Percentiles rank a stretch among this genome's conserved stretches.
Evolutionary conservation across 1,140 invertebrate species (phyloP).

Genomic region (Steinernema feltiae): DNA sequence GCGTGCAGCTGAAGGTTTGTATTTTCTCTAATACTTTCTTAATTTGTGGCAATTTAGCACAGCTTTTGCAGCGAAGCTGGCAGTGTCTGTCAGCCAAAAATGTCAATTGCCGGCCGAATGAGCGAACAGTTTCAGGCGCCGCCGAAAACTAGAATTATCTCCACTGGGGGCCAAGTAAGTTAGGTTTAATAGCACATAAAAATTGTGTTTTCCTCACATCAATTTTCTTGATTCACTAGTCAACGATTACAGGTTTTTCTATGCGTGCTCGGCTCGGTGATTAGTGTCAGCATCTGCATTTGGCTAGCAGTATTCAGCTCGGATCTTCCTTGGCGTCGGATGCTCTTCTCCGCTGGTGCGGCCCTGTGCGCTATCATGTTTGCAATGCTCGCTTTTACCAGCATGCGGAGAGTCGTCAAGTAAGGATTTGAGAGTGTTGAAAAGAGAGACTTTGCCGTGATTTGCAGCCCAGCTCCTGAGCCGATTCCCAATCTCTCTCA

Average conservation of each 20-base stretch:
- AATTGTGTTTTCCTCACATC: not conserved
- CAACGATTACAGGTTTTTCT: conserved; percentile 41
- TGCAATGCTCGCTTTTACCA: conserved; percentile 41
- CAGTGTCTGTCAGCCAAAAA: not conserved
- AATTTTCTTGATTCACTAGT: conserved; percentile 16
- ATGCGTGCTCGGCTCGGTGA: conserved; percentile 42
- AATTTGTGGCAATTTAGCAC: not conserved
- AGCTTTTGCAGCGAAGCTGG: conserved; percentile 4
- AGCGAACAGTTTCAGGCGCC: conserved; percentile 27
- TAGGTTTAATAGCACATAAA: conserved; percentile 16
- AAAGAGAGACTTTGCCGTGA: not conserved
- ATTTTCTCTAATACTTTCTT: not conserved
- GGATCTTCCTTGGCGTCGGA: conserved; percentile 35
- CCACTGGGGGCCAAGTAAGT: conserved; percentile 21
- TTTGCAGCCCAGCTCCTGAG: conserved; percentile 26
- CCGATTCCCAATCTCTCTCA: conserved; percentile 31
- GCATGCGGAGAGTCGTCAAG: conserved; percentile 31
- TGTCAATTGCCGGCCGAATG: conserved; percentile 19
- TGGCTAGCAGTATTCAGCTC: conserved; percentile 41
- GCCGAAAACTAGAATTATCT: conserved; percentile 8
- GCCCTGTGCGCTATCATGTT: conserved; percentile 42
- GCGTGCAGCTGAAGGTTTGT: conserved; percentile 15
- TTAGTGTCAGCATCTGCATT: conserved; percentile 41
- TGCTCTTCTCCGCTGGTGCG: conserved; percentile 37
- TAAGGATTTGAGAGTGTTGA: conserved; percentile 6